These are phyloP conservation scores for Entelurus aequoreus DNA, from an alignment of 2,113 vertebrate species.

Conservation along the genomic window DNA sequence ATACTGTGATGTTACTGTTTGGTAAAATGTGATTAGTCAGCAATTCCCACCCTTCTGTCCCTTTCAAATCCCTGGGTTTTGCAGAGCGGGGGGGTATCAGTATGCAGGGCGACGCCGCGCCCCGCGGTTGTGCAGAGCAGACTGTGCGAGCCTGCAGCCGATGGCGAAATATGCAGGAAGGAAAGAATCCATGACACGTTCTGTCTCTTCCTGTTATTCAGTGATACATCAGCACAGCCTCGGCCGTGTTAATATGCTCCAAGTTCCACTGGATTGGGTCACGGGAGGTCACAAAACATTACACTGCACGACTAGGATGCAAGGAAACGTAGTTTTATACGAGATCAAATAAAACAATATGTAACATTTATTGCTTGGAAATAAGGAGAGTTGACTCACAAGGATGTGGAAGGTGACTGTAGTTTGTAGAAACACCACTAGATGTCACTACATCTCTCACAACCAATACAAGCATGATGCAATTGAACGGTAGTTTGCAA, in stretches of 20 bases:
- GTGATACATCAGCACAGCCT: constrained; percentile 48
- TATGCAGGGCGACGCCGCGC: constrained; percentile 36
- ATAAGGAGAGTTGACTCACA: too few relatives aligned
- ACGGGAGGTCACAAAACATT: not conserved
- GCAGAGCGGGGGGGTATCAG: constrained; percentile 39
- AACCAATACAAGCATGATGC: too few relatives aligned
- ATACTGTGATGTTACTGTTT: not conserved
- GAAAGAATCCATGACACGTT: constrained; percentile 44
- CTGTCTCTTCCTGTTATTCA: constrained; percentile 53
- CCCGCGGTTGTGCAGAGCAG: constrained; percentile 45
- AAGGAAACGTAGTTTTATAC: too few relatives aligned
- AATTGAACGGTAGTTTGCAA: too few relatives aligned
- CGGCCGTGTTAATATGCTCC: constrained; percentile 39
- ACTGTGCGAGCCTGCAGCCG: constrained; percentile 49
- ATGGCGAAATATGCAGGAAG: constrained; percentile 42
- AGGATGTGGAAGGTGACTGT: too few relatives aligned
- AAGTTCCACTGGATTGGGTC: constrained; percentile 20
- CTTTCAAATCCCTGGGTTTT: constrained; percentile 5
- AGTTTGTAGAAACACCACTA: not conserved
- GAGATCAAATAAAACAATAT: too few relatives aligned
- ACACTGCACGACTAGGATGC: too few relatives aligned
- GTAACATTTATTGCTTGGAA: too few relatives aligned
- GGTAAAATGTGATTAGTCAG: not conserved
- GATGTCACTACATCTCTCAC: not conserved
- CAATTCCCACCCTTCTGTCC: not conserved